Base-by-base conservation (phyloP, 1,140 invertebrate genomes). In the Hestina assimilis region DNA sequence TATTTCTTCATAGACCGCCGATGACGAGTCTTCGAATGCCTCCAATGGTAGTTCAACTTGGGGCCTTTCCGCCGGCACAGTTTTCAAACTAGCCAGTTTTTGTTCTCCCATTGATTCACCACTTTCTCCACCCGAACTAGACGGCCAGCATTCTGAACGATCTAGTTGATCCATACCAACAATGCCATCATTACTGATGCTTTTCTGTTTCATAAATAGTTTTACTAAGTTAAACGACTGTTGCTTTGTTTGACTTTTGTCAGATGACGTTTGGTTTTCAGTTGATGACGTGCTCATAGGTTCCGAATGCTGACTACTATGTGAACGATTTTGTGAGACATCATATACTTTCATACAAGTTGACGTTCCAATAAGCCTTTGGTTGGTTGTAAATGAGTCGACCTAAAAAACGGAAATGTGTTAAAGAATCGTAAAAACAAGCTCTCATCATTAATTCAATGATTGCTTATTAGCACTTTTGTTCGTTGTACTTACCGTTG, bases 181-280 rank as follows among this genome's bases (percentile, higher is more conserved):
- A 45, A 92, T 92, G 8, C 92, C 92, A 83, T 94, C 93, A 42
- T 92, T 92, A 65, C 93, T 94, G 79, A 92, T 92, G 75, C 94
- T 96, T 78, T 95, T 96, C 74, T 96, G 95, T 82, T 96, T 96
- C 91, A 97, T 96, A 74, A 96, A 97, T 28, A 96, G 83, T 81
- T 95, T 95, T n/a, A 97, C 93, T 63, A 97, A 90, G 83, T 93
- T 96, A 72, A 96, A 93, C 68, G 93, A 93, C 57, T 90, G 89
- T 64, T 90, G 90, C 65, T 90, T 90, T 8, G 79, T 74, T 70
- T 88, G 87, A 63, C 86, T 89, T 73, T 89, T 89, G 50, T 89
- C 89, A 20, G 84, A 83, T 28, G 89, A 89, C 87, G 90, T 82
- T 90, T 90, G 69, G 78, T 89, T 67, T 70, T 87, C 64, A 76